Conservation (phyloP, 2,888 invertebrate species). For the Caenorhabditis wallacei region DNA sequence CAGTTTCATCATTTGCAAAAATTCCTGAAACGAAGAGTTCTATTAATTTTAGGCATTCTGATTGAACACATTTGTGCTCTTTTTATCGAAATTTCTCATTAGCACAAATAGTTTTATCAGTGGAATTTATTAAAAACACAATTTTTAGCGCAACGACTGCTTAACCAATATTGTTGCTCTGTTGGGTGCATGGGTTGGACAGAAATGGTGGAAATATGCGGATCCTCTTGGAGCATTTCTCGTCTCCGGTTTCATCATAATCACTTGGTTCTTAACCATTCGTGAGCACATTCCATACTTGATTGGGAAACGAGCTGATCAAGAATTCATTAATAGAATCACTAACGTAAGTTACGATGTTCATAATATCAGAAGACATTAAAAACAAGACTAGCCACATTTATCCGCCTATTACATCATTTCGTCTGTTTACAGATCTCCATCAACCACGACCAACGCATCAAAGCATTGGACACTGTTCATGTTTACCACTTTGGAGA, state of each 20-base stretch:
- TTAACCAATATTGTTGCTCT: slow-evolving; percentile 84
- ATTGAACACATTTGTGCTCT: background rate
- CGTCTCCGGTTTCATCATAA: slow-evolving; percentile 75
- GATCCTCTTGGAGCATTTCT: slow-evolving; percentile 85
- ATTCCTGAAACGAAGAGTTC: background rate
- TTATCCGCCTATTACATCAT: slow-evolving; percentile 20
- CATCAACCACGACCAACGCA: slow-evolving; percentile 75
- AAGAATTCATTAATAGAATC: slow-evolving; percentile 74
- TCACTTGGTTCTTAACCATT: slow-evolving; percentile 75
- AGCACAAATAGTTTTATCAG: background rate
- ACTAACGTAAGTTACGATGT: slow-evolving; percentile 69
- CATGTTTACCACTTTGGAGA: slow-evolving; percentile 85
- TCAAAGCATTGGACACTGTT: slow-evolving; percentile 84
- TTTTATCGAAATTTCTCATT: background rate
- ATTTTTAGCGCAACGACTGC: slow-evolving; percentile 84
- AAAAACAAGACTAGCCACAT: too few species aligned
- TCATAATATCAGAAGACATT: too few species aligned
- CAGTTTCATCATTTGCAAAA: background rate
- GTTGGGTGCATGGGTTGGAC: slow-evolving; percentile 84
- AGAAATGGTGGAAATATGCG: slow-evolving; percentile 83
- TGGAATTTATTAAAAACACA: background rate
- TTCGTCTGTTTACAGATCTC: slow-evolving; percentile 65
- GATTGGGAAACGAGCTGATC: slow-evolving; percentile 72
- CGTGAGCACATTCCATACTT: slow-evolving; percentile 76
- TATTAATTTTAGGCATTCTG: background rate